phyloP scores from a whole-genome alignment of 2,113 vertebrate genomes.

The Pelecanoides urinatrix region DNA sequence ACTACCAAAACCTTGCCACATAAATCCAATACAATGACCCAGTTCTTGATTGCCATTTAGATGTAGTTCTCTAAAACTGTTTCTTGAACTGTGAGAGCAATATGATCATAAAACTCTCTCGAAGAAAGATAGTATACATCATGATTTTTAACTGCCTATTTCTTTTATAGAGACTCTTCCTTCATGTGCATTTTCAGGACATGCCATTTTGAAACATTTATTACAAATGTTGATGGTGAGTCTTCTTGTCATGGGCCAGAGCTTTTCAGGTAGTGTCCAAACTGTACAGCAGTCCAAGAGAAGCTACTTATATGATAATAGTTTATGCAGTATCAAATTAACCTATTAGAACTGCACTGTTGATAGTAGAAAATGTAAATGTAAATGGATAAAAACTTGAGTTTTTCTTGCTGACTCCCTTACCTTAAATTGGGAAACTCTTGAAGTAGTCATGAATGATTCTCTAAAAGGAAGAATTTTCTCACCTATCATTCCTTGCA shows the following conservation, averaged over 20 bases:
- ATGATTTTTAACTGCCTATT: neutral
- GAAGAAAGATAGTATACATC: neutral
- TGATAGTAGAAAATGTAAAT: neutral
- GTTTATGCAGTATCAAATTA: neutral
- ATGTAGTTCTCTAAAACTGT: neutral
- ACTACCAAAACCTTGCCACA: neutral
- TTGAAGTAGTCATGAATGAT: neutral
- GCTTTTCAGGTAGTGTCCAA: neutral
- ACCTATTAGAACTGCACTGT: neutral
- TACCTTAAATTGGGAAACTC: neutral
- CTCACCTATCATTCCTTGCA: neutral
- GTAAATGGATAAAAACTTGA: neutral
- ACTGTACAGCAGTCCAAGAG: neutral
- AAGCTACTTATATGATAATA: neutral
- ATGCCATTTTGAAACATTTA: neutral
- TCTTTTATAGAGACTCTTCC: neutral
- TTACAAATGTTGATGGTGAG: neutral
- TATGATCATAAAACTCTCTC: neutral
- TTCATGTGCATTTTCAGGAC: neutral
- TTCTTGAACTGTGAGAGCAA: neutral
- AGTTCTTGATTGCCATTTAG: neutral
- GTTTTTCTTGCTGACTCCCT: neutral
- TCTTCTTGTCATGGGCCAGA: neutral
- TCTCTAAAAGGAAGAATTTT: neutral
- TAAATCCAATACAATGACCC: neutral